phyloP scores from a whole-genome alignment of 2,888 invertebrate species.

The Pherbina coryleti region DNA sequence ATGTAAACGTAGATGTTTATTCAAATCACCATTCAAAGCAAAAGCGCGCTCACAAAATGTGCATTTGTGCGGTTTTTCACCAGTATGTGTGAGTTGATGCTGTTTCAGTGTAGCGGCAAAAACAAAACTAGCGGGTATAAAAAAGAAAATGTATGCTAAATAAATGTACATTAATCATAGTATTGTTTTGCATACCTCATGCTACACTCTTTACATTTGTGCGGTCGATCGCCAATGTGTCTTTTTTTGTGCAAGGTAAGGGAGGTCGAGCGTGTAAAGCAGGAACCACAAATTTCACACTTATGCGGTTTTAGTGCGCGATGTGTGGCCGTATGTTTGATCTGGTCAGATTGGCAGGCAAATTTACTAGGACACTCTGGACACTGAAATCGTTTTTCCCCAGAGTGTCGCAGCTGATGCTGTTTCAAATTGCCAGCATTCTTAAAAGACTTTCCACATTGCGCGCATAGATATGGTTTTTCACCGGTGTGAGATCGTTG shows the following conservation, averaged over 20 bases:
- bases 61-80: constrained; percentile 71
- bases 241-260: constrained; percentile 76
- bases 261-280: constrained; percentile 73
- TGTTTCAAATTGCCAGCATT: constrained; percentile 72
- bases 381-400: constrained; percentile 72
- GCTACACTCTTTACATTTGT: constrained; percentile 53
- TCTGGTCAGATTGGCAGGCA: constrained; percentile 72
- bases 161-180: too few relatives aligned
- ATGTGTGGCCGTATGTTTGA: constrained; percentile 71
- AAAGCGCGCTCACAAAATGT: constrained; percentile 72
- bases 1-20: constrained; percentile 72
- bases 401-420: constrained; percentile 73
- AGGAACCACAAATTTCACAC: constrained; percentile 75
- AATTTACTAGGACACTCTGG: constrained; percentile 74
- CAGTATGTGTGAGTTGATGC: constrained; percentile 73
- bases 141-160: too few relatives aligned
- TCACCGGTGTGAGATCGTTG: constrained; percentile 72
- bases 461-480: constrained; percentile 72
- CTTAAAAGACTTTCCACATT: constrained; percentile 73
- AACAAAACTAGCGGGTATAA: constrained; percentile 67
- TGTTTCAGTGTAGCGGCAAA: constrained; percentile 73
- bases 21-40: constrained; percentile 73
- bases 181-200: constrained; percentile 46
- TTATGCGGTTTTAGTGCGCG: constrained; percentile 74
- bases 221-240: constrained; percentile 72